These are phyloP conservation scores for Drosophila nr. perissopoda DNA, from an alignment of 2,888 invertebrate genomes.

Conservation along the genomic window DNA sequence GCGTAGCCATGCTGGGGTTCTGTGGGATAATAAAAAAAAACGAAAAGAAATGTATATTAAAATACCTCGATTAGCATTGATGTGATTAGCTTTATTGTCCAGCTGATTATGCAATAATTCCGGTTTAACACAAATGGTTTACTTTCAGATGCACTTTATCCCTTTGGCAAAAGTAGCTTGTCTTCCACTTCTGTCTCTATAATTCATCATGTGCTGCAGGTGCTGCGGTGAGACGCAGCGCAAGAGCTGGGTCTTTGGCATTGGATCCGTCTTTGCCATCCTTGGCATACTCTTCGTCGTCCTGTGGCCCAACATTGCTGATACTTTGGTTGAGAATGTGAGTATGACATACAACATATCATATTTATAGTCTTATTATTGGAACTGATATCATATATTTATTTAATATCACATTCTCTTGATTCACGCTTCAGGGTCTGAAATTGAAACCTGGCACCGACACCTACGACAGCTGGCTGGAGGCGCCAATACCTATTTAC, in stretches of 20 bases:
- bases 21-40: conserved; percentile 21
- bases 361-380: not conserved
- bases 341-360: conserved; percentile 30
- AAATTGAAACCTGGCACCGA: conserved; percentile 87
- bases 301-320: conserved; percentile 79
- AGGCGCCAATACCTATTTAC: conserved; percentile 93
- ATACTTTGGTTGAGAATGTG: conserved; percentile 77
- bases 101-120: conserved; percentile 18
- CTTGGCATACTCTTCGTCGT: conserved; percentile 77
- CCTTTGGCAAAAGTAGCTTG: conserved; percentile 3
- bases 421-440: conserved; percentile 86
- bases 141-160: conserved; percentile 36
- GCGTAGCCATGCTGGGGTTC: conserved; percentile 17
- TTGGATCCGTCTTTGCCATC: conserved; percentile 74
- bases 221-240: conserved; percentile 82
- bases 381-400: not conserved
- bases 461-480: conserved; percentile 90
- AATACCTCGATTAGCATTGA: conserved; percentile 30
- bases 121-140: not conserved
- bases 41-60: conserved; percentile 14
- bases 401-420: not conserved
- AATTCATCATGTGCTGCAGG: conserved; percentile 79
- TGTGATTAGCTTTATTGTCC: conserved; percentile 27
- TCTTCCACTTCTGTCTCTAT: not conserved
- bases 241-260: conserved; percentile 84